These are phyloP conservation scores for Hypotaenidia philippensis DNA, from an alignment of 2,797 vertebrate species.

Conservation along the genomic window DNA sequence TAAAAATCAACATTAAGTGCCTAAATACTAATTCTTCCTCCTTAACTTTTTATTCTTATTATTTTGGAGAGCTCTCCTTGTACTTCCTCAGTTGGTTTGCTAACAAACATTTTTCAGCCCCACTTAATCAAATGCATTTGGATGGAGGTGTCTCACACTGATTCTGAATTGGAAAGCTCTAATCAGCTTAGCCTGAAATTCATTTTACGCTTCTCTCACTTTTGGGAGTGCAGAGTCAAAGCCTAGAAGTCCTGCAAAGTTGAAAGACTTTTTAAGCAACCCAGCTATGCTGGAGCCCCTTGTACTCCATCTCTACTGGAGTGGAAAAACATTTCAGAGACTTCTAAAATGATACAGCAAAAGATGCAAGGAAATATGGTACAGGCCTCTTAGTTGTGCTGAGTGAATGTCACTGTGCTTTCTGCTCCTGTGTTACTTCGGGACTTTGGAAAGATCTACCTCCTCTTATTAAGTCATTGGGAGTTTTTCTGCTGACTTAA, in stretches of 20 bases:
- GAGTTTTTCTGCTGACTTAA: not conserved
- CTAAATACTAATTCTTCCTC: not conserved
- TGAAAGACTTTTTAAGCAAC: not conserved
- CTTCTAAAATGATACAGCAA: not conserved
- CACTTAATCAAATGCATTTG: slow-evolving; percentile 26
- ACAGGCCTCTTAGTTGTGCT: not conserved
- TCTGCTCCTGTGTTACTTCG: not conserved
- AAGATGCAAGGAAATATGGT: not conserved
- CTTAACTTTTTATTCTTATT: not conserved
- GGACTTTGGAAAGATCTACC: not conserved
- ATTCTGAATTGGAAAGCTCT: slow-evolving; percentile 12
- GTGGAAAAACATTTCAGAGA: not conserved
- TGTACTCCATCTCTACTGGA: not conserved
- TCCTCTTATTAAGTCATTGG: not conserved
- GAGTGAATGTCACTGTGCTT: not conserved
- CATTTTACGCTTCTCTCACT: not conserved
- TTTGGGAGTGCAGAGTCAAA: not conserved
- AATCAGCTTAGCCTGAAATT: slow-evolving; percentile 23
- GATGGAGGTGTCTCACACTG: not conserved
- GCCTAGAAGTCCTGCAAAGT: not conserved
- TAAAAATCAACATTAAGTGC: not conserved
- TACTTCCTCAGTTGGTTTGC: not conserved
- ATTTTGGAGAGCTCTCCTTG: not conserved
- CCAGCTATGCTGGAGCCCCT: not conserved
- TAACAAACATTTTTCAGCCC: not conserved